Evolutionary conservation across 2,113 vertebrate genomes (phyloP).

Genomic region (Drymodes brunneopygia): DNA sequence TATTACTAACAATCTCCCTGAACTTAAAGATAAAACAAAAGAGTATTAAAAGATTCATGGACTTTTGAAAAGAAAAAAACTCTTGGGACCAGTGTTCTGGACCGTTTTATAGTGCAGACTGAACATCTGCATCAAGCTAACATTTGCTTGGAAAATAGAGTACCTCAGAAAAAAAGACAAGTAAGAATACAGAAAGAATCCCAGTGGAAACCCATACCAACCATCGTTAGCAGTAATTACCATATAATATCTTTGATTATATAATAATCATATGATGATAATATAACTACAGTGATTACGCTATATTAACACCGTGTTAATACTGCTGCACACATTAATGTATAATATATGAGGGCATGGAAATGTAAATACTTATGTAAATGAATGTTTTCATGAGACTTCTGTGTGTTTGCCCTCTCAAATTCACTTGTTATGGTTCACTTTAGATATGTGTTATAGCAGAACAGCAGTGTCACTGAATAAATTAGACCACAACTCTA

Average conservation of each 20-base stretch:
- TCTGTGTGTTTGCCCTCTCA: background rate
- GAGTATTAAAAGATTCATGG: background rate
- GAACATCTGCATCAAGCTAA: background rate
- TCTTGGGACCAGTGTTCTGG: background rate
- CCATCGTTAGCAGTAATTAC: background rate
- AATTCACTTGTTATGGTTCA: background rate
- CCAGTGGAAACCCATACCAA: background rate
- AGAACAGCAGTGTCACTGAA: background rate
- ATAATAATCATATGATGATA: background rate
- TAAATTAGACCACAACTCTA: background rate
- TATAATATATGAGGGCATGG: background rate
- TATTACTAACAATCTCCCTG: background rate
- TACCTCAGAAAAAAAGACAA: background rate
- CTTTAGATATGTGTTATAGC: background rate
- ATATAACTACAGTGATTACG: background rate
- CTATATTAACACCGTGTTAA: background rate
- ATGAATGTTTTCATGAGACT: background rate
- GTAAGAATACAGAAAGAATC: background rate
- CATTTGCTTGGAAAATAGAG: background rate
- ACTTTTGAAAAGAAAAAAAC: background rate
- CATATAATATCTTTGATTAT: background rate
- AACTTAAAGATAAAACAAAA: background rate
- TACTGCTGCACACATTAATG: background rate
- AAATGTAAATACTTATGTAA: background rate
- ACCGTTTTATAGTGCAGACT: background rate